A percentile compares a stretch with the other conserved stretches of the same genome.
Evolutionary conservation across 37 sponge, comb jelly and placozoan species (phyloP).

Genomic region (Petrosia ficiformis): DNA sequence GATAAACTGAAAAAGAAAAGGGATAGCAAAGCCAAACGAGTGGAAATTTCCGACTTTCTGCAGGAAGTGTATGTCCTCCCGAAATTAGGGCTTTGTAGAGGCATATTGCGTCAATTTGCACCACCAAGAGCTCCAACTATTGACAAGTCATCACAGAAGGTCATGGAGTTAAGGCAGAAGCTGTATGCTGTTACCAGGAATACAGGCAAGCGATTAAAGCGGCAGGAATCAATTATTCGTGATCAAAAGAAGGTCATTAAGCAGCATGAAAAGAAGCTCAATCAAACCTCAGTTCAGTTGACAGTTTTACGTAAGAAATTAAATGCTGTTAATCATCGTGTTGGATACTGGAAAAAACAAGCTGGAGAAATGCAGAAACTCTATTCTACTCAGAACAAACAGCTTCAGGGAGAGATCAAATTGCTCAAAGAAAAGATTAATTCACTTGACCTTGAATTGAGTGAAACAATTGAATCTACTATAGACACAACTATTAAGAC

Average conservation of each 20-base stretch:
- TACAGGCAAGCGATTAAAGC: constrained; percentile 4
- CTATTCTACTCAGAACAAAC: neutral
- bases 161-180: too few species aligned
- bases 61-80: constrained; percentile 11
- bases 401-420: neutral
- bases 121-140: too few species aligned
- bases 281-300: neutral
- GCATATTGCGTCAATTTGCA: constrained; percentile 14
- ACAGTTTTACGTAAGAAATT: neutral
- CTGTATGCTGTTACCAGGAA: too few species aligned
- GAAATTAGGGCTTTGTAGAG: constrained; percentile 5
- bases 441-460: neutral
- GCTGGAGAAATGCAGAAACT: neutral
- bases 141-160: too few species aligned
- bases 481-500: too few species aligned
- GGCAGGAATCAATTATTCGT: constrained; percentile 8
- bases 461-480: constrained; percentile 11
- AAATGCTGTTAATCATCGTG: neutral
- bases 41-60: constrained; percentile 1
- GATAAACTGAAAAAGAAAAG: constrained; percentile 6
- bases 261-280: neutral
- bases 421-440: neutral
- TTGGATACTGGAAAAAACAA: constrained; percentile 19
- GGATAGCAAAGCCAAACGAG: neutral
- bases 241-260: constrained; percentile 4